phyloP scores from a whole-genome alignment of 2,888 invertebrate genomes.

The Temnothorax unifasciatus region DNA sequence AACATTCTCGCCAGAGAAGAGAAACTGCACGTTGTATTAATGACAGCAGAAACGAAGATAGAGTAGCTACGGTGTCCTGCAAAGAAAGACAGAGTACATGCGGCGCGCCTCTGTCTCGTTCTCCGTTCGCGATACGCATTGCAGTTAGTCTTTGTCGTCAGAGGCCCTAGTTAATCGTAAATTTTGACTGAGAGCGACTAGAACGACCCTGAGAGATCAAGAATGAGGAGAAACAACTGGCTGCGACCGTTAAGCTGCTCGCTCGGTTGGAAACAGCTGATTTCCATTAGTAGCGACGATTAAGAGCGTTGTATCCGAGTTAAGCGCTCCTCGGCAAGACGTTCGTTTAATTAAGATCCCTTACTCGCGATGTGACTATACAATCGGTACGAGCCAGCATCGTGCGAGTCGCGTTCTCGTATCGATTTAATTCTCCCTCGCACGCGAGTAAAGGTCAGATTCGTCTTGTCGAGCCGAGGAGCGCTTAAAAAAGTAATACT shows the following conservation, averaged over 20 bases:
- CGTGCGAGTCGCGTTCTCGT: neutral
- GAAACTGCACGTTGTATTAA: slow-evolving; percentile 10
- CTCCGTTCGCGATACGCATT: slow-evolving; percentile 3
- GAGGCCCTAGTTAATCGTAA: slow-evolving; percentile 26
- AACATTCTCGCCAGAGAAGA: slow-evolving; percentile 20
- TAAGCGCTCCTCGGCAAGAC: slow-evolving; percentile 6
- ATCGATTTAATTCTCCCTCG: neutral
- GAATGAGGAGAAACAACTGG: slow-evolving; percentile 23
- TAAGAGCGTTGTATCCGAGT: slow-evolving; percentile 20
- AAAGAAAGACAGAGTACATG: neutral
- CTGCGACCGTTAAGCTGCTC: slow-evolving; percentile 16
- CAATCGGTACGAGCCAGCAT: slow-evolving; percentile 11
- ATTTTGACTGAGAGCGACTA: slow-evolving; percentile 5
- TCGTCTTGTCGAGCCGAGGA: neutral
- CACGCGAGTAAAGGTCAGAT: neutral
- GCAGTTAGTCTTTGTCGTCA: slow-evolving; percentile 27
- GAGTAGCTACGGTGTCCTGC: neutral
- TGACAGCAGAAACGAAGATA: slow-evolving; percentile 19
- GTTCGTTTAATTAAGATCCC: slow-evolving; percentile 25
- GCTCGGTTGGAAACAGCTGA: slow-evolving; percentile 33
- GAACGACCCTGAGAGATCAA: slow-evolving; percentile 12
- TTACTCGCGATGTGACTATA: slow-evolving; percentile 5
- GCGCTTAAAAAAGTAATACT: slow-evolving; percentile 35
- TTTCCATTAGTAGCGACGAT: slow-evolving; percentile 34
- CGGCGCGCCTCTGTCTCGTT: neutral